Evolutionary conservation across 1,140 invertebrate genomes (phyloP).

Genomic region (Vanessa atalanta): DNA sequence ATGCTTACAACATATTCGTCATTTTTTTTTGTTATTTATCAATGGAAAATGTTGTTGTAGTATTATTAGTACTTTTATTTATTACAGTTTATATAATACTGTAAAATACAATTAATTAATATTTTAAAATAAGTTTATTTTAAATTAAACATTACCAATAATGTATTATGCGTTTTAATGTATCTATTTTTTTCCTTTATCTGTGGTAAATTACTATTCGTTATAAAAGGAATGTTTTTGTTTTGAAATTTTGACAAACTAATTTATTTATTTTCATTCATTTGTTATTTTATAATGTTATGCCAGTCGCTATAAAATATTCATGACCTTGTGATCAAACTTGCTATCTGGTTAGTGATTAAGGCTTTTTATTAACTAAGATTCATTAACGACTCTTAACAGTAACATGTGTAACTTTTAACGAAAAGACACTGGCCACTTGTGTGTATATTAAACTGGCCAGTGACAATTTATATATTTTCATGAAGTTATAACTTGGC

Average conservation of each 20-base stretch:
- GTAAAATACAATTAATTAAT: too few species aligned
- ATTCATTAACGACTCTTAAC: constrained; percentile 11
- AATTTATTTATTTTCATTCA: constrained; percentile 45
- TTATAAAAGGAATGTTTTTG: constrained; percentile 17
- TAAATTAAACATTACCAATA: background rate
- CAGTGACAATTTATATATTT: constrained; percentile 36
- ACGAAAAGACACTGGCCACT: constrained; percentile 11
- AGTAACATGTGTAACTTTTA: constrained; percentile 27
- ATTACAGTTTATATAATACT: too few species aligned
- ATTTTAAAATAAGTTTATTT: background rate
- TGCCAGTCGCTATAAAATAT: constrained; percentile 52
- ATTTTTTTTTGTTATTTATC: too few species aligned
- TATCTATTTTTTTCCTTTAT: background rate
- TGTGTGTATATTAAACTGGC: constrained; percentile 46
- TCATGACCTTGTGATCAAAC: constrained; percentile 1
- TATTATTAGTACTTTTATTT: too few species aligned
- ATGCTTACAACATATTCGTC: too few species aligned
- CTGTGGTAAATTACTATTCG: background rate
- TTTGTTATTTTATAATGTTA: constrained; percentile 61
- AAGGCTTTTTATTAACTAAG: constrained; percentile 15
- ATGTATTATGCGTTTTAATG: background rate
- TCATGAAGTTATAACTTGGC: constrained; percentile 10
- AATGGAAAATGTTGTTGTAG: too few species aligned
- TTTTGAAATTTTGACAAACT: constrained; percentile 29
- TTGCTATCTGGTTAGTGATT: constrained; percentile 36